phyloP scores from a whole-genome alignment of 2,888 invertebrate species.

The Kryphioiulus occultus region DNA sequence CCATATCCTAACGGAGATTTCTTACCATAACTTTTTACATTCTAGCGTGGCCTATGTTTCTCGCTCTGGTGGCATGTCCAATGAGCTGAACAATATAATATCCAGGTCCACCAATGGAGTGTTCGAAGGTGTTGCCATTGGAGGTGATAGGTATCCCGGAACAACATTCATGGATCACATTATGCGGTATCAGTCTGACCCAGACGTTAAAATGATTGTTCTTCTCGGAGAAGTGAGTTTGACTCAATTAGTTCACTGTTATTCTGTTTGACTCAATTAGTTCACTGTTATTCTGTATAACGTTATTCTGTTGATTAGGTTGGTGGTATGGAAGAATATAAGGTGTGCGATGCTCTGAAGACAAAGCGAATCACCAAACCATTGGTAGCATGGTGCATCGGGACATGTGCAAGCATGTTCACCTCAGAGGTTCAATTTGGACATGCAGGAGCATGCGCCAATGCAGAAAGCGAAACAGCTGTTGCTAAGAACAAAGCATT shows the following conservation, averaged over 20 bases:
- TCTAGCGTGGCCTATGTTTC: conserved; percentile 97
- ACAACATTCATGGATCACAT: conserved; percentile 98
- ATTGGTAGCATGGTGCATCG: conserved; percentile 98
- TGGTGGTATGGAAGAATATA: conserved; percentile 98
- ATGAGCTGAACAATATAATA: conserved; percentile 97
- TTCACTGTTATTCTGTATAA: conserved; percentile 58
- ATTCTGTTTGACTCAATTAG: conserved; percentile 58
- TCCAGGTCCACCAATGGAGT: conserved; percentile 97
- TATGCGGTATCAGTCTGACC: conserved; percentile 75
- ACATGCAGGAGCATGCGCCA: conserved; percentile 98
- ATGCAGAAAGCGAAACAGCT: conserved; percentile 92
- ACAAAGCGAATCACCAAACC: conserved; percentile 87
- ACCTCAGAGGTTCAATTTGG: conserved; percentile 89
- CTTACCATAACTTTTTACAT: neutral
- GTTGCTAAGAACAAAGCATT: conserved; percentile 88
- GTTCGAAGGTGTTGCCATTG: conserved; percentile 97
- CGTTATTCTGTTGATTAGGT: conserved; percentile 66
- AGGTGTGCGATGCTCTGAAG: conserved; percentile 87
- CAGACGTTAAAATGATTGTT: conserved; percentile 88
- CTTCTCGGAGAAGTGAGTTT: conserved; percentile 85
- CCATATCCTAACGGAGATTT: neutral
- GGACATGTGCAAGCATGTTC: conserved; percentile 71
- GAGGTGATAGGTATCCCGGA: conserved; percentile 96
- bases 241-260: conserved; percentile 49
- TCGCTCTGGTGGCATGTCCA: conserved; percentile 99